Evolutionary conservation across 2,888 invertebrate species (phyloP), one percentile per base, ranked within the genome.

Genomic region (Melinaea menophilus): DNA sequence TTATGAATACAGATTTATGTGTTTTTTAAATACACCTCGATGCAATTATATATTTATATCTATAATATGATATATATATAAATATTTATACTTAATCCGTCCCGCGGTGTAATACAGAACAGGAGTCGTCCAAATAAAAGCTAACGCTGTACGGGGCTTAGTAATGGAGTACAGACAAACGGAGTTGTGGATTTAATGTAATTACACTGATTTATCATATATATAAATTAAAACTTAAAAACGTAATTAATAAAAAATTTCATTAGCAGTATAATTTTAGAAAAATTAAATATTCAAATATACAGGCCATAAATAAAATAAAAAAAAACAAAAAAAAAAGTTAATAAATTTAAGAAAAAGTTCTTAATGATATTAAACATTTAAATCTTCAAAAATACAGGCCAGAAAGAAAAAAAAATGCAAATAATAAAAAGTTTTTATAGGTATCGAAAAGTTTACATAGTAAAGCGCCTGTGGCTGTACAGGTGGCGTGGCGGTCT

Each of bases 71-170:
- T 31, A 41, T 22, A 45, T 13, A 33, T 35, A n/a, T 2, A 41
- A 57, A 35, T 35, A 13, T n/a, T 64, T 66, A 51, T 35, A 13
- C 12, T 64, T 66, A 51, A 7, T 61, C 11, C 75, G 80, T 33
- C 68, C 69, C 41, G 56, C 68, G 80, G 80, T 88, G 83, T 78
- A 86, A 56, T 59, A 65, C 74, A 84, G 85, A 85, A 84, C 88
- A 79, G 90, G 86, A 88, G 88, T 86, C 41, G 41, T 41, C 84
- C 88, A 89, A 90, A 90, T 90, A 90, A 90, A 89, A 89, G 86
- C 88, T 89, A 86, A 89, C 88, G 78, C 74, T 78, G 81, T 82
- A 81, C 82, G 81, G 82, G 79, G 84, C 84, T 84, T 80, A 81
- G 86, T 88, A 88, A 89, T 88, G 87, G 82, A 69, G 88, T 75